Percentiles rank a stretch among this genome's conserved stretches.
These are phyloP conservation scores for Thereva unica DNA, from an alignment of 2,888 invertebrate genomes.

Conservation along the genomic window DNA sequence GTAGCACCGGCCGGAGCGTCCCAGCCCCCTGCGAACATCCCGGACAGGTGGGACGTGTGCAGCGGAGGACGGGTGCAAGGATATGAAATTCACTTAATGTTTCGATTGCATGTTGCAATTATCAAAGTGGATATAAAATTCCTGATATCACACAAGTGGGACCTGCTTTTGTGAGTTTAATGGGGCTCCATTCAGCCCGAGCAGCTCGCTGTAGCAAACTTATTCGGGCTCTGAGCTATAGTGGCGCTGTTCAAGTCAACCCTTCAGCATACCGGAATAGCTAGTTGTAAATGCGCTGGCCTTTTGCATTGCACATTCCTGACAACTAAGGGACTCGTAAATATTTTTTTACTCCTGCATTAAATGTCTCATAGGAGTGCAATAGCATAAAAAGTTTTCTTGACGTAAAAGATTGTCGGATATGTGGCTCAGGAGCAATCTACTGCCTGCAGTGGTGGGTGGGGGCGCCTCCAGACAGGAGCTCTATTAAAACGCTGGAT, in stretches of 20 bases:
- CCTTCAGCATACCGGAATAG: slow-evolving; percentile 23
- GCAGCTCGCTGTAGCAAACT: neutral
- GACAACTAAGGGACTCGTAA: slow-evolving; percentile 25
- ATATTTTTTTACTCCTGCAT: slow-evolving; percentile 17
- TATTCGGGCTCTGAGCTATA: slow-evolving; percentile 1
- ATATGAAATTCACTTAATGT: slow-evolving; percentile 39
- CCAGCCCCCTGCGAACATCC: neutral
- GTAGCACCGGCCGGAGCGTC: no score
- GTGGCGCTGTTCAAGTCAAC: slow-evolving; percentile 7
- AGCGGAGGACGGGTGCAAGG: slow-evolving; percentile 10
- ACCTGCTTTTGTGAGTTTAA: slow-evolving; percentile 6
- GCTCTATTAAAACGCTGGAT: no score
- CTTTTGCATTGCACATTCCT: slow-evolving; percentile 36
- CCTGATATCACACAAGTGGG: slow-evolving; percentile 33
- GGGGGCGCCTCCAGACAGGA: no score
- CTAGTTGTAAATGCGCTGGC: slow-evolving; percentile 31
- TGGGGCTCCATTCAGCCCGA: neutral
- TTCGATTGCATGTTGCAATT: slow-evolving; percentile 41
- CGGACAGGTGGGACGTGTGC: neutral
- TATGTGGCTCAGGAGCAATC: no score
- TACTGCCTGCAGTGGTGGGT: no score
- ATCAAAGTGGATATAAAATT: slow-evolving; percentile 40
- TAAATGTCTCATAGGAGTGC: slow-evolving; percentile 8
- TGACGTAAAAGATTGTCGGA: neutral
- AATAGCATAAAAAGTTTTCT: neutral